Evolutionary conservation across 2,888 invertebrate genomes (phyloP), one percentile per base, ranked within the genome.

Genomic region (Geotrupes spiniger): DNA sequence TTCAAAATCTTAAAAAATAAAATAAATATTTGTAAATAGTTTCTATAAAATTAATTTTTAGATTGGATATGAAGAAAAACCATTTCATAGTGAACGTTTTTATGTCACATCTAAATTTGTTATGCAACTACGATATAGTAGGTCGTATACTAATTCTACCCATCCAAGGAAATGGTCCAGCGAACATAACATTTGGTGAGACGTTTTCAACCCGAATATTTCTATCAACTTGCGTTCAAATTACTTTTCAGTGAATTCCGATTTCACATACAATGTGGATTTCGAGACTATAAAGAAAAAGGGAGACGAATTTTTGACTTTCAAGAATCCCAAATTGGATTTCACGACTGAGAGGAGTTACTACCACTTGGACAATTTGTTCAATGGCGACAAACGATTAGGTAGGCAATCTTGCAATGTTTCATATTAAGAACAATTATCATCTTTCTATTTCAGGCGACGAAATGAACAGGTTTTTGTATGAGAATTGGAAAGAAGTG

Each of bases 401-500:
- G 60, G 62, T 62, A 51, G 52, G 46, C 17, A 21, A 21, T 21
- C 21, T 4, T 4, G 21, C 4, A 21, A 21, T 21, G 3, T 21
- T 21, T 21, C 21, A 21, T 21, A 4, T 25, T 2, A 1, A 10
- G 10, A 40, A 27, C 27, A 27, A n/a, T 9, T n/a, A 27, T 9
- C 8, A n/a, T 27, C n/a, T 21, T 28, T 31, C 25, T 11, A 17
- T 65, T 66, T 46, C 52, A 74, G 74, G 72, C 28, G 64, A 65
- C 4, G 65, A 69, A 50, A 73, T 73, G 68, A 74, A 74, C 46
- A 55, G 60, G 41, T 66, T 75, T 42, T 56, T 75, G 36, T 71
- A 75, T 53, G 74, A 74, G 27, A 73, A 74, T 51, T 72, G 72
- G 66, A 52, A 55, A 45, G 72, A 72, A 40, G 65, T 75, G 1